Conservation (phyloP, 2,113 vertebrate species). For the Aptenodytes forsteri region DNA sequence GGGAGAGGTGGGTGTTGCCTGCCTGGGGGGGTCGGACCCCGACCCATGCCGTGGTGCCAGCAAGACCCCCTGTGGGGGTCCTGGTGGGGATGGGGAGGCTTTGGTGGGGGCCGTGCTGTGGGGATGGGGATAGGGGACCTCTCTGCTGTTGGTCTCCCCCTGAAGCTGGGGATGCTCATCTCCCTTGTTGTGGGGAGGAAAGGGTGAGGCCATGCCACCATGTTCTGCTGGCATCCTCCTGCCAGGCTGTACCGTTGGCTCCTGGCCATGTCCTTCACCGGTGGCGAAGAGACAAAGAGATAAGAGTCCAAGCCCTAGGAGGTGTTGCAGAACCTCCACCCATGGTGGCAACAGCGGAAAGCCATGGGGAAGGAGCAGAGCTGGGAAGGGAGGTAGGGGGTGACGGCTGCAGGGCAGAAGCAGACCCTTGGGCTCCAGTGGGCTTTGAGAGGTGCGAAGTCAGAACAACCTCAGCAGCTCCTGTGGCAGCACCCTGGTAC, state of each 20-base stretch:
- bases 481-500: background rate
- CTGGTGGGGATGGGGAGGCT: background rate
- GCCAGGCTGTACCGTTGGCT: background rate
- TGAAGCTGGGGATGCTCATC: background rate
- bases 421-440: background rate
- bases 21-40: background rate
- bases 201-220: background rate
- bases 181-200: accelerated
- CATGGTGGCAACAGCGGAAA: background rate
- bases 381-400: background rate
- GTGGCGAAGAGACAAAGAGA: background rate
- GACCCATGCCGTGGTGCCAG: background rate
- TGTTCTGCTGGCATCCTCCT: background rate
- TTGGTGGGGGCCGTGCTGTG: background rate
- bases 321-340: background rate
- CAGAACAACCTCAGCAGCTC: background rate
- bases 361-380: background rate
- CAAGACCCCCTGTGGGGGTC: background rate
- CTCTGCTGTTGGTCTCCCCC: background rate
- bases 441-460: background rate
- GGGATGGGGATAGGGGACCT: background rate
- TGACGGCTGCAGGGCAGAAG: background rate
- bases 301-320: background rate
- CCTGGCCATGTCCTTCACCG: background rate
- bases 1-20: slow-evolving; percentile 16